A percentile compares a stretch with the other conserved stretches of the same genome.
Conservation (phyloP, 2,797 vertebrate species). For the Melanotaenia trifasciata region DNA sequence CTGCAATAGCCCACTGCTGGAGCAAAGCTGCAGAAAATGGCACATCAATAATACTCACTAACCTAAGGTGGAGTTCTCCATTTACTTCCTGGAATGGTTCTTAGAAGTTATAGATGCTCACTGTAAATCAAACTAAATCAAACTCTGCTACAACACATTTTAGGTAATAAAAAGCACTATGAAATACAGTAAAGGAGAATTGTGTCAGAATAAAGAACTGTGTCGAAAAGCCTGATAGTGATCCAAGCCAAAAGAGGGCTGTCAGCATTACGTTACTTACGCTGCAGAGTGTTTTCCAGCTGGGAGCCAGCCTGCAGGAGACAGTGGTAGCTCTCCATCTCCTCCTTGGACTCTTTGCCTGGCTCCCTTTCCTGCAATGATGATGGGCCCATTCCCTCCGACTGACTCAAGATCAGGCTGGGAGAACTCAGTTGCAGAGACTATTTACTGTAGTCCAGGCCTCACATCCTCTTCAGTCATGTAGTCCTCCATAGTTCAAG, state of each 20-base stretch:
- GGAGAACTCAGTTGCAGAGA: constrained; percentile 26
- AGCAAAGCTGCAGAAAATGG: constrained; percentile 52
- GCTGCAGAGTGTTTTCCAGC: constrained; percentile 84
- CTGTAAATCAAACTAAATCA: constrained; percentile 13
- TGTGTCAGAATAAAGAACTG: constrained; percentile 2
- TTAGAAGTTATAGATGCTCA: constrained; percentile 20
- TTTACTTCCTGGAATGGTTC: constrained; percentile 19
- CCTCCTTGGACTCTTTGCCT: constrained; percentile 75
- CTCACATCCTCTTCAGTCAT: constrained; percentile 73
- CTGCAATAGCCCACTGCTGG: constrained; percentile 40
- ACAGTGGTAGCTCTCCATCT: constrained; percentile 89
- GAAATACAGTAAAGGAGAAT: neutral
- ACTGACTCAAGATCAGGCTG: constrained; percentile 38
- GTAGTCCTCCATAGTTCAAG: constrained; percentile 24
- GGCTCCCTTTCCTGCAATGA: constrained; percentile 74
- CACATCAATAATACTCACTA: constrained; percentile 52
- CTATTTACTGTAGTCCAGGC: constrained; percentile 36
- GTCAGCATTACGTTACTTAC: constrained; percentile 81
- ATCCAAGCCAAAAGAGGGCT: constrained; percentile 30
- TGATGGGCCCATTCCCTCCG: constrained; percentile 79
- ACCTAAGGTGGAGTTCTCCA: constrained; percentile 24
- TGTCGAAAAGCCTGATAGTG: constrained; percentile 11
- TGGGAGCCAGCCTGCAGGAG: constrained; percentile 88
- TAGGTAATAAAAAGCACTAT: neutral
- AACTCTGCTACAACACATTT: neutral